Evolutionary conservation across 2,113 vertebrate genomes (phyloP), one percentile per base, ranked within the genome.

Genomic region (Atractosteus spatula): DNA sequence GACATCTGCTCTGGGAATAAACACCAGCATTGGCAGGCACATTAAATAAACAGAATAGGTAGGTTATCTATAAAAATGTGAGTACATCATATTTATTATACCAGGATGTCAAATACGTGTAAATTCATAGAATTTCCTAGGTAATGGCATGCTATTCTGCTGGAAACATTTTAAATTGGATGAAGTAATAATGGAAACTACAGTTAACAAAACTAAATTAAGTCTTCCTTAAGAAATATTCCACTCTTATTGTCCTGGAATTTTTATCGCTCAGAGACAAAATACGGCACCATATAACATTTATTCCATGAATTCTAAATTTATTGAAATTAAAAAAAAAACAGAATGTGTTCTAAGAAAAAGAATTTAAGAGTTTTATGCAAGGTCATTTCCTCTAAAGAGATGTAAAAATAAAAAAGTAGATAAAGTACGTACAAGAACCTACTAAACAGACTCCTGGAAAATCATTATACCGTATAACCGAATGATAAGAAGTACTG

Each of bases 1-100:
- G 65, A 76, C 64, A 16, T 67, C 73, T 77, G 76, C 62, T 76
- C 55, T 11, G 62, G 64, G 45, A 70, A 73, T 43, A 74, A 67
- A 78, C 74, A 79, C 29, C n/a, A 41, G 41, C 42, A 56, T 64
- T 56, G 59, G 54, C 41, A 43, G 61, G 62, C 68, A 70, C 69
- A 44, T 62, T 41, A 14, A 70, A 70, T 70, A 64, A 64, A 68
- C 44, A 65, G 68, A 68, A 17, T 16, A 66, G 56, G 51, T 67
- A 51, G 29, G 64, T 10, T 47, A 43, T 16, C n/a, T n/a, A 70
- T 70, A n/a, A 65, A 10, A 55, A 29, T 65, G 55, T 4, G 54
- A 62, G 47, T 62, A 43, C 4, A 68, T 73, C 54, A 64, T 70
- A 62, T 69, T 70, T 42, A 47, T 71, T 74, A 55, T 51, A 61